Conservation (phyloP, 2,113 vertebrate genomes). For the Gnathonemus longibarbis region DNA sequence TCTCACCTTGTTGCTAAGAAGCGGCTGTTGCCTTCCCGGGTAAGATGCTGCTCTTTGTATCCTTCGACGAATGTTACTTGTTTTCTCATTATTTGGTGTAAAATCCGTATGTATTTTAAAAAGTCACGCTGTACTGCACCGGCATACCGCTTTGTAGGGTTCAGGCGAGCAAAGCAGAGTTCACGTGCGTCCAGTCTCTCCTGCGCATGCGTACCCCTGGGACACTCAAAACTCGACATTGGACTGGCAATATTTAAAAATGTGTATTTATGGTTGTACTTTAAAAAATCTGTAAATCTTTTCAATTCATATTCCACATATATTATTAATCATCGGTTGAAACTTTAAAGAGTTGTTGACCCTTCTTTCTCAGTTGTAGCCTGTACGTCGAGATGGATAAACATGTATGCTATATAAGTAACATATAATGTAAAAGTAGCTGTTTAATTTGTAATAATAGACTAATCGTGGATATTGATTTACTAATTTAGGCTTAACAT, state of each 20-base stretch:
- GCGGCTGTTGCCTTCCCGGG: slow-evolving; percentile 23
- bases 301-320: neutral
- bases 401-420: neutral
- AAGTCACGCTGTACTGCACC: neutral
- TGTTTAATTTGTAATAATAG: neutral
- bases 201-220: neutral
- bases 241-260: neutral
- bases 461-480: neutral
- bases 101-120: neutral
- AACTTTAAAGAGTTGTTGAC: neutral
- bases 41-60: slow-evolving; percentile 29
- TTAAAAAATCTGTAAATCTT: neutral
- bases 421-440: neutral
- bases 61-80: slow-evolving; percentile 46
- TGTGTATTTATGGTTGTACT: neutral
- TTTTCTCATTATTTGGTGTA: slow-evolving; percentile 39
- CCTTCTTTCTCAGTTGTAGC: neutral
- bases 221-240: neutral
- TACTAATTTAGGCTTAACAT: neutral
- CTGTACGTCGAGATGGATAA: neutral
- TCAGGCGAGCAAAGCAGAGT: neutral
- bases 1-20: slow-evolving; percentile 34
- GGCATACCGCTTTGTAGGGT: neutral
- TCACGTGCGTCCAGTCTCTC: neutral
- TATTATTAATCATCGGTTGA: neutral